Percentiles rank a stretch among this genome's conserved stretches.
Evolutionary conservation across 2,797 vertebrate species (phyloP).

Genomic region (Buphagus erythrorhynchus): DNA sequence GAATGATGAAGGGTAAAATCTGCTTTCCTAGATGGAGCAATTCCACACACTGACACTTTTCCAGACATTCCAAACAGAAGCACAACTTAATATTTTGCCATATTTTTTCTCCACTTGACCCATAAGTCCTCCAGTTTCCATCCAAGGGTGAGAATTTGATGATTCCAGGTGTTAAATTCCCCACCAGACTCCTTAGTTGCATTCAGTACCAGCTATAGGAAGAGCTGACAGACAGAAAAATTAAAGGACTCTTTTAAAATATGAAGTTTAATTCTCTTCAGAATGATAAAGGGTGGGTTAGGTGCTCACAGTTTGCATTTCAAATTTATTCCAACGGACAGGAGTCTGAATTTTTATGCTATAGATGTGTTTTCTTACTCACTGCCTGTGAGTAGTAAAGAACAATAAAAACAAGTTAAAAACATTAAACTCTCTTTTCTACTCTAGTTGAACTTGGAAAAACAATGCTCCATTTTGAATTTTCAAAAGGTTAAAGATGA

Average conservation of each 20-base stretch:
- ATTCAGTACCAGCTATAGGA: neutral
- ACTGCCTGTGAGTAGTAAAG: neutral
- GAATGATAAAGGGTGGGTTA: neutral
- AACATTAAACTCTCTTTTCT: neutral
- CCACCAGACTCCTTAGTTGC: fast-evolving
- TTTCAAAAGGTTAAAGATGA: neutral
- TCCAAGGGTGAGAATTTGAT: neutral
- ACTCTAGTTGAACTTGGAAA: neutral
- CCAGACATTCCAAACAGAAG: neutral
- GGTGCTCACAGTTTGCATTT: neutral
- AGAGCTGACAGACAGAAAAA: neutral
- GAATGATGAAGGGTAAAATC: neutral
- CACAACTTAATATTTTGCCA: neutral
- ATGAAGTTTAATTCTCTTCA: neutral
- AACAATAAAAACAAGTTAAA: neutral
- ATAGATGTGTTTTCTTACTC: neutral
- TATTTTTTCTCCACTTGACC: neutral
- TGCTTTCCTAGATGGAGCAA: neutral
- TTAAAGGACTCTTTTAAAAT: neutral
- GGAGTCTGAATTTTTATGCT: neutral
- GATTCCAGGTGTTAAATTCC: neutral
- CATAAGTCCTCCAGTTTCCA: neutral
- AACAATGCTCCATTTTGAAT: neutral
- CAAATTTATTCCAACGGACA: neutral
- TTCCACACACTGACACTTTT: neutral